A percentile compares a stretch with the other conserved stretches of the same genome.
phyloP scores from a whole-genome alignment of 2,113 vertebrate species.

The Numenius arquata region DNA sequence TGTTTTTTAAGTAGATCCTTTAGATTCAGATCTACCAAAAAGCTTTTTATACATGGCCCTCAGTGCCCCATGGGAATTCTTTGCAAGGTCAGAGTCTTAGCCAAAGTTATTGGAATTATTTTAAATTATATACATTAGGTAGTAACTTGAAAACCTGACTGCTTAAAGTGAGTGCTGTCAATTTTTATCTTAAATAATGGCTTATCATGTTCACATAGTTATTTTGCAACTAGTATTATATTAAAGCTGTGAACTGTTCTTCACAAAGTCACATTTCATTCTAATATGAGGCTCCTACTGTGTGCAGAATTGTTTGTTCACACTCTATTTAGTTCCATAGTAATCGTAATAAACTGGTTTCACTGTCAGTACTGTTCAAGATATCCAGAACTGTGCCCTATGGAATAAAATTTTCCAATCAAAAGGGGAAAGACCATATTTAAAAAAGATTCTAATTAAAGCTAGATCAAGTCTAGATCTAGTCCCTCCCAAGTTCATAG shows the following conservation, averaged over 20 bases:
- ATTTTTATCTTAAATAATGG: constrained; percentile 5
- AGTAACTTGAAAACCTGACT: background rate
- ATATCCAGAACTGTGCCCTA: background rate
- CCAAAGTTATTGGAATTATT: background rate
- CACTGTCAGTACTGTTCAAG: background rate
- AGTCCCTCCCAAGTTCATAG: background rate
- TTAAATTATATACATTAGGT: background rate
- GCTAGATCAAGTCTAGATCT: background rate
- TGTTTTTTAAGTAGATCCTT: background rate
- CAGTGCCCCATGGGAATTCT: background rate
- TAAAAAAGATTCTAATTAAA: background rate
- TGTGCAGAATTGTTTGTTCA: constrained; percentile 14
- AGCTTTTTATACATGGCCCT: background rate
- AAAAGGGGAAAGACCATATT: background rate
- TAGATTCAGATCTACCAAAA: background rate
- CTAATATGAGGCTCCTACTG: background rate
- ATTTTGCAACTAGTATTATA: background rate
- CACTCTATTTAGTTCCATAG: constrained; percentile 1
- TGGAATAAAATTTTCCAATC: background rate
- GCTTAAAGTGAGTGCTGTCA: background rate
- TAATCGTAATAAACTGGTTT: constrained; percentile 4
- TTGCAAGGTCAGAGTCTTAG: background rate
- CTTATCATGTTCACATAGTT: background rate
- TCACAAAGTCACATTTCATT: constrained; percentile 12
- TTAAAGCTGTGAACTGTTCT: background rate